Base-by-base conservation (phyloP, 2,888 invertebrate species). In the Pharmacophagus antenor region DNA sequence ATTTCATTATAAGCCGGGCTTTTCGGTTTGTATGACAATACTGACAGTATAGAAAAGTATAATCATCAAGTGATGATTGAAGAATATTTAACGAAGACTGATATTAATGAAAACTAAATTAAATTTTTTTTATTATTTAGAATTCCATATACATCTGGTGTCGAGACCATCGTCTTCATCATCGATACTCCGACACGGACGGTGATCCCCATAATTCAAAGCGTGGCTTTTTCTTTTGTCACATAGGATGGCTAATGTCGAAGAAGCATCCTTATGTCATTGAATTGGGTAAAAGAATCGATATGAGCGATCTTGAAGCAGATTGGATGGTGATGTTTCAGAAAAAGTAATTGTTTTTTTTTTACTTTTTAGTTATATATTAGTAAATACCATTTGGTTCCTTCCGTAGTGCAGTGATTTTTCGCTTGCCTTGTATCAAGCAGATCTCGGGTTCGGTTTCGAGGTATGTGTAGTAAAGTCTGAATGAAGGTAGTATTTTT, bases 201-300 rank as follows among this genome's bases (percentile, higher is more conserved):
- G 95, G 92, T 0, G 96, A 96, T 77, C 96, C 96, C 0, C 96
- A 96, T 81, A 96, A 96, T 75, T 92, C 95, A 0, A 93, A 91
- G 49, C 88, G 95, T 48, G 97, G 97, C 0, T 96, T 97, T 87
- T 97, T 97, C 89, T 97, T 97, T 84, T 92, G 95, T 2, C 97
- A 97, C 77, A 92, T 97, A 55, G 97, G 97, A 6, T 98, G 97
- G 97, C 84, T 97, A 20, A 92, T 97, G 92, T 85, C 88, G 62
- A 92, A 91, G 66, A 97, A 96, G 77, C 97, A 97, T 74, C 96
- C 95, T 0, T 92, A 93, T 63, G 95, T 95, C 37, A 93, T 92
- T 25, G 88, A 91, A 61, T 93, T 94, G 66, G 95, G 93, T 22
- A 93, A 68, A 60, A 90, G 86, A 23, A 92, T 97, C 31, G 95